These are phyloP conservation scores for Sciaenops ocellatus DNA, from an alignment of 2,797 vertebrate species.

Conservation along the genomic window DNA sequence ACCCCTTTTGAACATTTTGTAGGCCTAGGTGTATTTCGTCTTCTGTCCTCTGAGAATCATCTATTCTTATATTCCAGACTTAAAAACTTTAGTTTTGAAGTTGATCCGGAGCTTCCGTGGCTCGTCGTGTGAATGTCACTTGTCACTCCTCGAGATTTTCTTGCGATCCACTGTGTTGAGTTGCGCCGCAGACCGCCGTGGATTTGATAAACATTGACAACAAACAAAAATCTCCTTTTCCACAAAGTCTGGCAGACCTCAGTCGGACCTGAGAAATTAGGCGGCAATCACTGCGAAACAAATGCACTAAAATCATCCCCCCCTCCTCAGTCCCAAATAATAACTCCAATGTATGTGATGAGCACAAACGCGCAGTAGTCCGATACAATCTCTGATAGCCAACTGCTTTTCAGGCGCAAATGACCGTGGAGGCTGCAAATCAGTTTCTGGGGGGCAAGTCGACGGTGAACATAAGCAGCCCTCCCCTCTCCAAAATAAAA, in stretches of 20 bases:
- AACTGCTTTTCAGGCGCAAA: constrained; percentile 59
- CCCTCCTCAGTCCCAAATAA: constrained; percentile 23
- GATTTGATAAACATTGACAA: constrained; percentile 37
- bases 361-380: constrained; percentile 40
- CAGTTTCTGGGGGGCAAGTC: constrained; percentile 51
- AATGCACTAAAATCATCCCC: constrained; percentile 42
- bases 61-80: constrained; percentile 85
- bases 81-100: constrained; percentile 72
- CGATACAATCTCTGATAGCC: constrained; percentile 43
- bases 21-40: constrained; percentile 75
- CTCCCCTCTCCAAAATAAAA: constrained; percentile 1
- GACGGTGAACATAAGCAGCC: constrained; percentile 37
- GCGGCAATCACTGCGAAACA: constrained; percentile 40
- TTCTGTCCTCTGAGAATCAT: constrained; percentile 81
- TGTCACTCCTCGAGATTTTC: constrained; percentile 66
- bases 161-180: constrained; percentile 44
- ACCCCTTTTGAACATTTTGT: constrained; percentile 88
- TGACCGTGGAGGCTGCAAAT: constrained; percentile 51
- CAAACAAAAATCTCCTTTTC: constrained; percentile 46
- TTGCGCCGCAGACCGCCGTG: constrained; percentile 29
- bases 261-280: constrained; percentile 48
- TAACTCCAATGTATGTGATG: constrained; percentile 50
- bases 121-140: constrained; percentile 58
- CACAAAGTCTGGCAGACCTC: constrained; percentile 68
- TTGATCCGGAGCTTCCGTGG: constrained; percentile 64